Base-by-base conservation (phyloP, 2,797 vertebrate genomes). In the Ptychobarbus kaznakovi region DNA sequence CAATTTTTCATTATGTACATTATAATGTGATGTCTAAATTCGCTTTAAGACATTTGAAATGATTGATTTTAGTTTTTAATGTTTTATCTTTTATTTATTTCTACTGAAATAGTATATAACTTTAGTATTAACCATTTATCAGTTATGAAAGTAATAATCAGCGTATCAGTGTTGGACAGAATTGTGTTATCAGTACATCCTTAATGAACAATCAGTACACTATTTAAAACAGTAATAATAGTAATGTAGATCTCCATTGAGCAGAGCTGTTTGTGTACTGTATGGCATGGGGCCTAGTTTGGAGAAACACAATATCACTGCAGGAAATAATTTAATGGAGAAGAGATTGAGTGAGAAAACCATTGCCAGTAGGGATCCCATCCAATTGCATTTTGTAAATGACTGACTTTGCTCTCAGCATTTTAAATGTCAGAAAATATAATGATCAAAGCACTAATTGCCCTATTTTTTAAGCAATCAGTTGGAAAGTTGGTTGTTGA, bases 371-470 rank as follows among this genome's bases (percentile, higher is more conserved):
- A 66, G 73, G 76, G 65, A 83, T 83, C 69, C 4, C 28, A 44
- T 76, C 70, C 86, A 88, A 73, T 74, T 75, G 44, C 25, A 85
- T 63, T 69, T 76, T 79, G 49, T 76, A 85, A 84, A 84, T 74
- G n/a, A 82, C 44, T 87, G 85, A 42, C 80, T 68, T 69, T 82
- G 18, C 51, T 44, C 42, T 65, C 38, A 58, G 72, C 77, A 69
- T 83, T 76, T 74, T 73, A 86, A 86, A 86, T 81, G 78, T 80
- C 70, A 87, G 61, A 69, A 79, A 86, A 87, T 84, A 83, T 87
- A 88, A 87, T 77, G 73, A 46, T 80, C 84, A 87, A 86, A 61
- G 85, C 76, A 72, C 86, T 91, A 89, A 89, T 83, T 87, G 76
- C 53, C 42, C 69, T 6, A 87, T 86, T 88, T 88, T 82, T 85